These are phyloP conservation scores for Bombus huntii DNA, from an alignment of 1,140 invertebrate species.

Conservation along the genomic window DNA sequence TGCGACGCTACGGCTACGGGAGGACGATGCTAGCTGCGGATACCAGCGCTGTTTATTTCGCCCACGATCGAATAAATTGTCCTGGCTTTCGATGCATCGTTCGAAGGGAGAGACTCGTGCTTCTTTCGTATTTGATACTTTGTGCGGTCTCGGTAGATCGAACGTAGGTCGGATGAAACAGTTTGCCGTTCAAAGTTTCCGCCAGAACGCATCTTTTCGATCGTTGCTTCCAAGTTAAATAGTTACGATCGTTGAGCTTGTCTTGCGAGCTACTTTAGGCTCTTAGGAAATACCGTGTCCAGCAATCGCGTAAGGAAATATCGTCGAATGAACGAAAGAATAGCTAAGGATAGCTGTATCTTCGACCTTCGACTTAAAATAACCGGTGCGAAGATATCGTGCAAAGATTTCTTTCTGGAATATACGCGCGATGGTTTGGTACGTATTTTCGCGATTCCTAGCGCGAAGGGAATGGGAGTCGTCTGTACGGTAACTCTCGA, in stretches of 20 bases:
- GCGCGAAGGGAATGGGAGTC: too few species aligned
- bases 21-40: neutral
- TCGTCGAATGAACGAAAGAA: neutral
- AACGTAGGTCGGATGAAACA: neutral
- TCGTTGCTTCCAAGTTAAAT: neutral
- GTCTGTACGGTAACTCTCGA: too few species aligned
- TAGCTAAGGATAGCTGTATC: neutral
- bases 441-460: too few species aligned
- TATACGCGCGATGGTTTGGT: too few species aligned
- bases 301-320: neutral
- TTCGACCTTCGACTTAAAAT: neutral
- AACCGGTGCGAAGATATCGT: neutral
- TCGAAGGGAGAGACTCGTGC: neutral
- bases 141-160: neutral
- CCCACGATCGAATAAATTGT: slow-evolving; percentile 15
- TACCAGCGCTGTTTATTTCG: slow-evolving; percentile 4
- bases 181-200: neutral
- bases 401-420: neutral
- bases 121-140: neutral
- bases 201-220: neutral
- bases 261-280: neutral
- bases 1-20: neutral
- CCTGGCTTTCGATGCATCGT: neutral
- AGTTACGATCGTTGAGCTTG: neutral
- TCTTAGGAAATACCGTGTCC: neutral